Conservation (phyloP, 2,113 vertebrate genomes). For the cattle (Bos taurus) region ARS-UCD2.0 NC_082638.1:2788001-2788500, state of each 20-base stretch:
- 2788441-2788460: background rate
- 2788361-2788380: background rate
- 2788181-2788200: background rate
- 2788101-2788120: background rate
- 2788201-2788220: background rate
- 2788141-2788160: background rate
- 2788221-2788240: background rate
- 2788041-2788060: background rate
- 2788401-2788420: background rate
- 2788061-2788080: background rate
- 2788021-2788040: background rate
- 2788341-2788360: background rate
- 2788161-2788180: background rate
- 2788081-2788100: background rate
- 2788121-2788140: background rate
- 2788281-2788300: too few relatives aligned
- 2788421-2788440: background rate
- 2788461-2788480: background rate
- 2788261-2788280: background rate
- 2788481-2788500: background rate
- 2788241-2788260: background rate
- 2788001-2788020: background rate
- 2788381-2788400: background rate
- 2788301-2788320: background rate
- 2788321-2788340: background rate